A percentile compares a stretch with the other conserved stretches of the same genome.
Evolutionary conservation across 2,888 invertebrate species (phyloP).

Genomic region (Gymnocheta viridis): DNA sequence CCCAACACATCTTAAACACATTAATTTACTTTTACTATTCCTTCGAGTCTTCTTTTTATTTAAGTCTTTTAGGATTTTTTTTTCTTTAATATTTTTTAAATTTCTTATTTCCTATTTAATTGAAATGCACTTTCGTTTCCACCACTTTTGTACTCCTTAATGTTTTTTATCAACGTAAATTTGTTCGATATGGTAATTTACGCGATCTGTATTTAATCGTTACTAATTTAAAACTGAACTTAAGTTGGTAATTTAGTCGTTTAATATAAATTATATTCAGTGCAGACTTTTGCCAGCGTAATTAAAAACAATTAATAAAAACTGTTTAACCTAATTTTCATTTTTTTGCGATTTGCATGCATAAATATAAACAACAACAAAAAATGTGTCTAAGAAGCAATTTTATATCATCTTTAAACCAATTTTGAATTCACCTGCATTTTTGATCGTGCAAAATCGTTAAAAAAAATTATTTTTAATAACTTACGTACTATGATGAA

Average conservation of each 20-base stretch:
- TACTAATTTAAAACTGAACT: slow-evolving; percentile 56
- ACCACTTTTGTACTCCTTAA: background rate
- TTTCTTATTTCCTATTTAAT: slow-evolving; percentile 19
- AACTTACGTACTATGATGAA: no score
- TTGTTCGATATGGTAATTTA: background rate
- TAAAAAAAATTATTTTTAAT: background rate
- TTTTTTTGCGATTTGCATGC: background rate
- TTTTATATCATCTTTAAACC: slow-evolving; percentile 29
- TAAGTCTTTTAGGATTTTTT: background rate
- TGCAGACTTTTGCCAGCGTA: slow-evolving; percentile 52
- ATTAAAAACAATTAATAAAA: slow-evolving; percentile 19
- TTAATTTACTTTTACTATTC: slow-evolving; percentile 10
- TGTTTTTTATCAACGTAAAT: background rate
- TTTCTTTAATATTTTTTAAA: background rate
- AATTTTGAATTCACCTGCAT: slow-evolving; percentile 23
- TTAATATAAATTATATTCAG: slow-evolving; percentile 57
- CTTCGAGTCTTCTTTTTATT: background rate
- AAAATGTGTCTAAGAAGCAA: slow-evolving; percentile 43
- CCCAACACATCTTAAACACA: slow-evolving; percentile 61
- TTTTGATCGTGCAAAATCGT: background rate
- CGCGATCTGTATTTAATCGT: slow-evolving; percentile 33
- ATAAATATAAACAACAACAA: background rate
- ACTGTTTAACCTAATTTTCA: slow-evolving; percentile 55
- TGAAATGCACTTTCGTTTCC: slow-evolving; percentile 15
- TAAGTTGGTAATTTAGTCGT: slow-evolving; percentile 1